Evolutionary conservation across 1,140 invertebrate genomes (phyloP), one percentile per base, ranked within the genome.

Genomic region (Conopomorpha cramerella): DNA sequence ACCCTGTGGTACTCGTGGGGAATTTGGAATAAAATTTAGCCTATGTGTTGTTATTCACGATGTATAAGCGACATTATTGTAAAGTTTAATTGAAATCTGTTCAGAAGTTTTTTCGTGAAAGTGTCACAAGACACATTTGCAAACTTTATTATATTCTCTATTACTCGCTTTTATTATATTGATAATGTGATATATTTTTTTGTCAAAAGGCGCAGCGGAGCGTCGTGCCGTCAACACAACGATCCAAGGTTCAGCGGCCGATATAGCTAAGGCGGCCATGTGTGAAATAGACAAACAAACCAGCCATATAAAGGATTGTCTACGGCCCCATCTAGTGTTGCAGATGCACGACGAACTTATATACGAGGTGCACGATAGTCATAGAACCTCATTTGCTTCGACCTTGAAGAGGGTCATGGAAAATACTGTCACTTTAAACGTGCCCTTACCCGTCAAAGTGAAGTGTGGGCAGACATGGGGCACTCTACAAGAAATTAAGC

Each of bases 341-440:
- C 93, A 98, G 61, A 78, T 99, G 43, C 96, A 99, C 60, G 96
- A 99, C 78, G 96, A 99, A 82, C 79, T 99, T 1, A 86, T 99
- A 15, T 98, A 92, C 56, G 95, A 99, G 82, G 92, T 96, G 39
- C 72, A 79, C 11, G 46, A 76, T 42, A 56, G 74, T 8, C 80
- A 88, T 62, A 61, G 91, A 12, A 54, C 77, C 6, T 52, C 77
- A 43, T 85, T 91, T 11, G 83, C 83, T 1, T 60, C 58, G 38
- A 81, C 91, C 25, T 70, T 98, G 11, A 88, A 87, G 53, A 60
- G 82, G 14, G 81, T 82, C 10, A 96, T 97, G 94, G 92, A 96
- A 62, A 80, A 82, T 36, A 84, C 85, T n/a, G 82, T 86, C 1
- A 74, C 77, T 39, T 68, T 95, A 8, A 81, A 78, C 29, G 88